These are phyloP conservation scores for Drosophila rufa DNA, from an alignment of 1,140 invertebrate species.

Conservation along the genomic window DNA sequence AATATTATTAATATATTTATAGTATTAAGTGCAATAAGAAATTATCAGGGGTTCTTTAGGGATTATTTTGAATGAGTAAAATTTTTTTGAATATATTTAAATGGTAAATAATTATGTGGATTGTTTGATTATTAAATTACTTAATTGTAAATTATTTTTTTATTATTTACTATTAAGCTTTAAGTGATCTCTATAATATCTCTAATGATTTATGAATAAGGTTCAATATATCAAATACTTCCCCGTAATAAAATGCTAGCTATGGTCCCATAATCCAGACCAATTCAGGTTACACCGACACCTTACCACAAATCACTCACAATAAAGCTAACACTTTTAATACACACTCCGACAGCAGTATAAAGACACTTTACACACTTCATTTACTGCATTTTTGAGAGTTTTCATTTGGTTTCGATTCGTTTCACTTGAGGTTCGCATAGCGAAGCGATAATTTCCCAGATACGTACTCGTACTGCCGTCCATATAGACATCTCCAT, in stretches of 20 bases:
- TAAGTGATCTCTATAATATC: too few relatives aligned
- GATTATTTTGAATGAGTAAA: too few relatives aligned
- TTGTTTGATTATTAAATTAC: too few relatives aligned
- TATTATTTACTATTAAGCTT: too few relatives aligned
- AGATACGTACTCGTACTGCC: constrained; percentile 36
- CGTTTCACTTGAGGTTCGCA: constrained; percentile 48
- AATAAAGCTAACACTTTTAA: constrained; percentile 34
- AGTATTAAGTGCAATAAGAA: too few relatives aligned
- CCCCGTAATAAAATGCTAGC: not conserved
- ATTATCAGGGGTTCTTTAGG: too few relatives aligned
- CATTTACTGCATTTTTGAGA: constrained; percentile 42
- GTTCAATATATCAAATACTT: not conserved
- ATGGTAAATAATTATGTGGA: too few relatives aligned
- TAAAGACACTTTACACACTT: constrained; percentile 41
- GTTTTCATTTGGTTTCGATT: constrained; percentile 29
- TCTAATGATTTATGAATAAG: too few relatives aligned
- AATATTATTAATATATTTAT: not conserved
- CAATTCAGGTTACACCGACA: not conserved
- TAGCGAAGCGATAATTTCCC: constrained; percentile 48
- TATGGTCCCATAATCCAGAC: not conserved
- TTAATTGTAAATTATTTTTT: too few relatives aligned
- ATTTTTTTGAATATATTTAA: too few relatives aligned
- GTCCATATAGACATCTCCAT: constrained; percentile 47
- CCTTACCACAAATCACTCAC: constrained; percentile 10
- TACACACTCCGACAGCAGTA: constrained; percentile 3